Evolutionary conservation across 2,797 vertebrate species (phyloP).

Genomic region (Galago senegalensis): DNA sequence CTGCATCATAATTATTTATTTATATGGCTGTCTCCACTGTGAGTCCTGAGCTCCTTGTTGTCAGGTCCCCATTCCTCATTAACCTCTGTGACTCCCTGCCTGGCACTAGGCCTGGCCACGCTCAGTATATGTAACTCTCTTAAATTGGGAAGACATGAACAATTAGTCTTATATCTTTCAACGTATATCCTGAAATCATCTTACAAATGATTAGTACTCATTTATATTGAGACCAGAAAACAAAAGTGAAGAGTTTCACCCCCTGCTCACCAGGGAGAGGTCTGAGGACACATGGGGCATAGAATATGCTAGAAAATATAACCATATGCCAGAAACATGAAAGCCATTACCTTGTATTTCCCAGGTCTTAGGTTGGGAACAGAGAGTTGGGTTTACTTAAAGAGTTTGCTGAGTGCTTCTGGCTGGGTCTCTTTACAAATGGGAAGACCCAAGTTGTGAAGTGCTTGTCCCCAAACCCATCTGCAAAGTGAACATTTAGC

Average conservation of each 20-base stretch:
- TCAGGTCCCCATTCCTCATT: background rate
- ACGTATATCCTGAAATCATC: background rate
- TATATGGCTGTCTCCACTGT: background rate
- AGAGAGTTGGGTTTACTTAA: background rate
- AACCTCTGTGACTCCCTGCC: background rate
- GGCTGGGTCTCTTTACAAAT: background rate
- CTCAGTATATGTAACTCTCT: background rate
- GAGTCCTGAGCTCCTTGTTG: background rate
- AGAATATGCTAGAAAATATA: background rate
- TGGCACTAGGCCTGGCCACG: background rate
- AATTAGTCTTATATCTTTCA: background rate
- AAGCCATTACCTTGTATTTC: background rate
- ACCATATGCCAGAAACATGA: background rate
- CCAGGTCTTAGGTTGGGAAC: background rate
- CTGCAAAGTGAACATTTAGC: background rate
- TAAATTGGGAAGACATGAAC: background rate
- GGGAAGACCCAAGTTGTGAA: background rate
- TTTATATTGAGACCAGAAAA: background rate
- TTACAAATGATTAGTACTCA: background rate
- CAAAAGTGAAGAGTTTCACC: background rate
- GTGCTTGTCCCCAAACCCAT: background rate
- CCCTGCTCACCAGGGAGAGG: background rate
- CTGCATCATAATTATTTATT: slow-evolving; percentile 47
- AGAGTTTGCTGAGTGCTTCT: background rate
- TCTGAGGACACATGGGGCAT: accelerated